A percentile compares a stretch with the other conserved stretches of the same genome.
Conservation (phyloP, 2,888 invertebrate genomes). For the Alloscopus bannaensis region DNA sequence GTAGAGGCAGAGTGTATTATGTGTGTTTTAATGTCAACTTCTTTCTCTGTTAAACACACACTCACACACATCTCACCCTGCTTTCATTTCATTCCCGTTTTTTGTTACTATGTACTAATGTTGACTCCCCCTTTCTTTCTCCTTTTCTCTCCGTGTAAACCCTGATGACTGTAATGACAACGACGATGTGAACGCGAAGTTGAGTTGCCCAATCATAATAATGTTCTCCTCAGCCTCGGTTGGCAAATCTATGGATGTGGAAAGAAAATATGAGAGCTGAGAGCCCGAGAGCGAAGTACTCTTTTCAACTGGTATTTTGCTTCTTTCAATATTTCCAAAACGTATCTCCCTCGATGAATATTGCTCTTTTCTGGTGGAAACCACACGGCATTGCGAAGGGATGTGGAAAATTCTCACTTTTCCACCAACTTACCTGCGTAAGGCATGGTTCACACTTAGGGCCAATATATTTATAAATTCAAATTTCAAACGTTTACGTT, state of each 20-base stretch:
- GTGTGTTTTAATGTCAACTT: slow-evolving; percentile 40
- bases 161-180: slow-evolving; percentile 16
- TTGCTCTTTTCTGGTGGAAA: slow-evolving; percentile 33
- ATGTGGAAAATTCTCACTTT: slow-evolving; percentile 28
- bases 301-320: not conserved
- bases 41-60: slow-evolving; percentile 6
- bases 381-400: slow-evolving; percentile 13
- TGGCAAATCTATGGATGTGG: not conserved
- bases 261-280: not conserved
- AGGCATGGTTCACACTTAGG: no score
- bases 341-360: slow-evolving; percentile 39
- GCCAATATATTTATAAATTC: no score
- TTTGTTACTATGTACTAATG: not conserved
- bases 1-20: slow-evolving; percentile 34
- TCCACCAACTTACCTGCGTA: not conserved
- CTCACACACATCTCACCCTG: not conserved
- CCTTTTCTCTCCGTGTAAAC: not conserved
- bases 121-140: not conserved
- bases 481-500: no score
- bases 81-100: not conserved
- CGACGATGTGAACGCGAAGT: slow-evolving; percentile 2
- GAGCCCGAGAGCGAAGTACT: not conserved
- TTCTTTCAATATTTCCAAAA: slow-evolving; percentile 33
- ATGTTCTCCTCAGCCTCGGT: not conserved
- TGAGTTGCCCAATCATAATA: slow-evolving; percentile 32